Evolutionary conservation across 2,797 vertebrate genomes (phyloP).

Genomic region (Coregonus suidteri): DNA sequence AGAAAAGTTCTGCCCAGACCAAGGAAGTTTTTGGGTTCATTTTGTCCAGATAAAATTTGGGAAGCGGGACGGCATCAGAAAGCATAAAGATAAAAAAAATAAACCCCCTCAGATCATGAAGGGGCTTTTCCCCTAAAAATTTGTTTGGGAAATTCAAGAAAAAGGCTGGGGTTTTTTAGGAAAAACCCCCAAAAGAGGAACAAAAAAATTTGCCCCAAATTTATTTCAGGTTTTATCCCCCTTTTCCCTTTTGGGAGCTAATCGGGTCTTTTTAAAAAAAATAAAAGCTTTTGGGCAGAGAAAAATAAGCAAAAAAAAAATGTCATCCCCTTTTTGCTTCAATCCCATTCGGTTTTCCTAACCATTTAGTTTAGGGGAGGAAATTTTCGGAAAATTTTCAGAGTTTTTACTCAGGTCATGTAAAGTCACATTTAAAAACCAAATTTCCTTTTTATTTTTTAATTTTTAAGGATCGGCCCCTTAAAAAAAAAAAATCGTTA

Average conservation of each 20-base stretch:
- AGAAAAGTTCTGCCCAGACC: not conserved
- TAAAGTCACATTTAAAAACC: constrained; percentile 21
- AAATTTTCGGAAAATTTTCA: constrained; percentile 39
- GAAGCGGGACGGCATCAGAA: constrained; percentile 59
- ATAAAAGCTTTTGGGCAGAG: too few relatives aligned
- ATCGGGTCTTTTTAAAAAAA: constrained; percentile 17
- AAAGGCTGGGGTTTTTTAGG: constrained; percentile 32
- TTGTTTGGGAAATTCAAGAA: constrained; percentile 27
- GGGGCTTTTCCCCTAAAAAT: constrained; percentile 18
- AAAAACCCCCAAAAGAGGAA: constrained; percentile 3
- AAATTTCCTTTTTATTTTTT: constrained; percentile 12
- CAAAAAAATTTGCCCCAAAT: constrained; percentile 31
- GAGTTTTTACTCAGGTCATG: constrained; percentile 30
- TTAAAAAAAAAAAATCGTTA: too few relatives aligned
- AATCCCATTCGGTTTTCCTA: constrained; percentile 13
- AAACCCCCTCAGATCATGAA: constrained; percentile 43
- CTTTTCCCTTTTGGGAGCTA: constrained; percentile 9
- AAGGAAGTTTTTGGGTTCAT: constrained; percentile 69
- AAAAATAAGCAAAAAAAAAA: constrained; percentile 25
- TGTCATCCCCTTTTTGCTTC: constrained; percentile 26
- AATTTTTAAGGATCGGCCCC: too few relatives aligned
- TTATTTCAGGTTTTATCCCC: constrained; percentile 38
- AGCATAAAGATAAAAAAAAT: constrained; percentile 44
- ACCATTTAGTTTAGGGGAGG: constrained; percentile 22
- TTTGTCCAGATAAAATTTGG: constrained; percentile 67